phyloP scores from a whole-genome alignment of 2,113 vertebrate genomes.

The Bubo bubo region DNA sequence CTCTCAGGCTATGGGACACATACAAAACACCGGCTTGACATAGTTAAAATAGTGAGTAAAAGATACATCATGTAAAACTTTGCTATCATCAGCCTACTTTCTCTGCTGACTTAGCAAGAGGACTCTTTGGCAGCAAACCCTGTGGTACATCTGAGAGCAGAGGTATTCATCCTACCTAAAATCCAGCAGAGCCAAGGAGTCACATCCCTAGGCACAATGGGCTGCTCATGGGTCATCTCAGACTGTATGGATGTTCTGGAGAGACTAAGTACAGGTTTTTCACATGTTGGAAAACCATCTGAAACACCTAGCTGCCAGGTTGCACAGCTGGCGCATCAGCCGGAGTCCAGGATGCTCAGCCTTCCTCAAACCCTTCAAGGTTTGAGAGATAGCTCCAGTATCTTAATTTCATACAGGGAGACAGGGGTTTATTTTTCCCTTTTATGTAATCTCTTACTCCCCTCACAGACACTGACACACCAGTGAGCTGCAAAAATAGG shows the following conservation, averaged over 20 bases:
- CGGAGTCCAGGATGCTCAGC: neutral
- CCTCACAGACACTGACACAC: neutral
- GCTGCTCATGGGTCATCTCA: neutral
- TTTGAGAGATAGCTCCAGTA: neutral
- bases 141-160: neutral
- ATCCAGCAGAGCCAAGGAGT: neutral
- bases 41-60: neutral
- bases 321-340: neutral
- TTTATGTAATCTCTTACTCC: conserved; percentile 26
- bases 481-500: conserved; percentile 39
- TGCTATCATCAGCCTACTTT: neutral
- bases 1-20: neutral
- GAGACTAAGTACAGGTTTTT: neutral
- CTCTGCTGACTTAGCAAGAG: conserved; percentile 12
- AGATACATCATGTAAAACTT: neutral
- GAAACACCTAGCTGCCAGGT: neutral
- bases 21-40: neutral
- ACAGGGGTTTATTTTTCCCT: conserved; percentile 12
- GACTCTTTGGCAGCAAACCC: neutral
- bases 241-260: neutral
- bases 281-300: neutral
- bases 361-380: neutral
- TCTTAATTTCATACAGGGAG: conserved; percentile 15
- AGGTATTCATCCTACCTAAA: neutral
- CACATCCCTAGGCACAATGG: neutral